A percentile compares a stretch with the other conserved stretches of the same genome.
phyloP scores from a whole-genome alignment of 2,888 invertebrate genomes.

The Hirtodrosophila duncani region DNA sequence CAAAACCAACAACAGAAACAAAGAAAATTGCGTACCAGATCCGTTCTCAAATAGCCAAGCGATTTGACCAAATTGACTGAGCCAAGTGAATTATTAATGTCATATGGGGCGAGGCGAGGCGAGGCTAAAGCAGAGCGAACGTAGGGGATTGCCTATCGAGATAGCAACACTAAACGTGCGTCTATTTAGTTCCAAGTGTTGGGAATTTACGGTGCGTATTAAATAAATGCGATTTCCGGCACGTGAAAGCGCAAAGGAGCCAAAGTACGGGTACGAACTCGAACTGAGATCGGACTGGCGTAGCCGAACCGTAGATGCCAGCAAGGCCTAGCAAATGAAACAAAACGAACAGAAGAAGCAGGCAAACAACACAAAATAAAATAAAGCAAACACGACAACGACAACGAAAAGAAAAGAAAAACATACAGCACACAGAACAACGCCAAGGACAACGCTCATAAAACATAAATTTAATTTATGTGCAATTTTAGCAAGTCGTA shows the following conservation, averaged over 20 bases:
- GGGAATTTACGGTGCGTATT: constrained; percentile 66
- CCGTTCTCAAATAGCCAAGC: constrained; percentile 45
- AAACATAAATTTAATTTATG: constrained; percentile 73
- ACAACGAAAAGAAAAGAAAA: constrained; percentile 35
- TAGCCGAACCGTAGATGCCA: not conserved
- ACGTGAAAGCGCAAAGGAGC: constrained; percentile 44
- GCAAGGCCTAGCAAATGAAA: constrained; percentile 6
- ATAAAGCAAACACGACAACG: constrained; percentile 32
- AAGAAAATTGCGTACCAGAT: not conserved
- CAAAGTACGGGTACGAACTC: constrained; percentile 15
- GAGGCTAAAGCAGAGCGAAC: not conserved
- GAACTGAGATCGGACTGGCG: not conserved
- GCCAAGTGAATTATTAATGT: constrained; percentile 72
- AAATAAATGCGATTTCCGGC: constrained; percentile 69
- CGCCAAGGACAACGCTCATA: constrained; percentile 66
- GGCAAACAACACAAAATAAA: constrained; percentile 19
- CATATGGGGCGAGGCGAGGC: constrained; percentile 40
- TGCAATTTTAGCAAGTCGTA: constrained; percentile 73
- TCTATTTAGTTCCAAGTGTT: constrained; percentile 69
- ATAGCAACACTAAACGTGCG: constrained; percentile 63
- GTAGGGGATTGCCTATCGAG: constrained; percentile 40
- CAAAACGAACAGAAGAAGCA: not conserved
- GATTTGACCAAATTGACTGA: constrained; percentile 71
- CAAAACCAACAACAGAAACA: constrained; percentile 9
- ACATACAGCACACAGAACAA: constrained; percentile 30